Percentiles rank a stretch among this genome's conserved stretches.
phyloP scores from a whole-genome alignment of 2,888 invertebrate genomes.

The Campoletis raptor region DNA sequence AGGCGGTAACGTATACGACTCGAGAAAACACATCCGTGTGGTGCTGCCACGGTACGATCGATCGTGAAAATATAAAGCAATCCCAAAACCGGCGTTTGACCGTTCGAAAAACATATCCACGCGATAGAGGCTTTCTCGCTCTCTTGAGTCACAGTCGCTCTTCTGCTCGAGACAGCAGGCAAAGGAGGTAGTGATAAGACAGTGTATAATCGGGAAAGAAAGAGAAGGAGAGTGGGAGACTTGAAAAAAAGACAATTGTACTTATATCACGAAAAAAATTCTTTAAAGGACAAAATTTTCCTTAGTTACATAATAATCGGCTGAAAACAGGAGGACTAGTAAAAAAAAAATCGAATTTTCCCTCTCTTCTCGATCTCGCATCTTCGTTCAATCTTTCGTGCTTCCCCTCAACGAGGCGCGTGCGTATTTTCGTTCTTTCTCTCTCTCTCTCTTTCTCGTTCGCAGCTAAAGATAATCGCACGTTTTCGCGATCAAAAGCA shows the following conservation, averaged over 20 bases:
- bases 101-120: constrained; percentile 5
- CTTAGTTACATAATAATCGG: constrained; percentile 57
- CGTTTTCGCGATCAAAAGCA: constrained; percentile 65
- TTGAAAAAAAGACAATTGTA: not conserved
- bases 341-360: constrained; percentile 43
- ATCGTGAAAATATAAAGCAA: constrained; percentile 5
- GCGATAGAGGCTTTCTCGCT: constrained; percentile 3
- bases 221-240: not conserved
- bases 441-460: constrained; percentile 4
- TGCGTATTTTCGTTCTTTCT: constrained; percentile 12
- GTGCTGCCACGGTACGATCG: constrained; percentile 62
- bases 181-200: not conserved
- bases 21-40: constrained; percentile 16
- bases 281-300: constrained; percentile 5
- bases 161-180: constrained; percentile 12
- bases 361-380: constrained; percentile 16
- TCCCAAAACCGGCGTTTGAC: constrained; percentile 31
- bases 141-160: constrained; percentile 18
- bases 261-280: constrained; percentile 1
- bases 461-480: constrained; percentile 23
- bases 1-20: not conserved
- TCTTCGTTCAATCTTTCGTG: constrained; percentile 17
- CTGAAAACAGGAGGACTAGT: constrained; percentile 38
- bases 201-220: not conserved
- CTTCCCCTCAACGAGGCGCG: constrained; percentile 17